These are phyloP conservation scores for Argya squamiceps DNA, from an alignment of 2,797 vertebrate species.

Conservation along the genomic window DNA sequence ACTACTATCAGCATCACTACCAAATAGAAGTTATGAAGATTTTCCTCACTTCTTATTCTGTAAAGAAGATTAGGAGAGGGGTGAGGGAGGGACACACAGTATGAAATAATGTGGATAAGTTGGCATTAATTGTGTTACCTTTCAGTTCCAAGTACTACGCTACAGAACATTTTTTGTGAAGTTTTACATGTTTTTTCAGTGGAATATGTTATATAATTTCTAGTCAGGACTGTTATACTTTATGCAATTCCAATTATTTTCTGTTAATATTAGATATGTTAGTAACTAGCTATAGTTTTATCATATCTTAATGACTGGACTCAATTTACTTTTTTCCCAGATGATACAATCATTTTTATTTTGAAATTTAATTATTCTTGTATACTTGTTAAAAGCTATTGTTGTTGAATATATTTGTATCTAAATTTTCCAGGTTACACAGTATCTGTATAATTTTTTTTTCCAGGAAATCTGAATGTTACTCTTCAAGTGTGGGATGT, in stretches of 20 bases:
- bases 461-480: slow-evolving; percentile 92
- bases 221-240: neutral
- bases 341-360: neutral
- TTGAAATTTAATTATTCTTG: neutral
- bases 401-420: slow-evolving; percentile 1
- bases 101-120: neutral
- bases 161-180: neutral
- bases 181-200: neutral
- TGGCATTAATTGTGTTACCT: neutral
- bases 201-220: neutral
- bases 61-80: neutral
- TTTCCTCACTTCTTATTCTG: neutral
- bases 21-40: neutral
- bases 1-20: neutral
- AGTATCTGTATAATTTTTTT: slow-evolving; percentile 28
- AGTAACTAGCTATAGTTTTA: neutral
- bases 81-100: neutral
- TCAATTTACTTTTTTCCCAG: neutral
- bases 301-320: neutral
- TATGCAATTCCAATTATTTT: neutral
- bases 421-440: neutral
- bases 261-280: neutral
- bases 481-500: slow-evolving; percentile 99
- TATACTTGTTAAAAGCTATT: neutral
- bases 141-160: neutral